Base-by-base conservation (phyloP, 2,113 vertebrate genomes). In the Notothenia rossii region DNA sequence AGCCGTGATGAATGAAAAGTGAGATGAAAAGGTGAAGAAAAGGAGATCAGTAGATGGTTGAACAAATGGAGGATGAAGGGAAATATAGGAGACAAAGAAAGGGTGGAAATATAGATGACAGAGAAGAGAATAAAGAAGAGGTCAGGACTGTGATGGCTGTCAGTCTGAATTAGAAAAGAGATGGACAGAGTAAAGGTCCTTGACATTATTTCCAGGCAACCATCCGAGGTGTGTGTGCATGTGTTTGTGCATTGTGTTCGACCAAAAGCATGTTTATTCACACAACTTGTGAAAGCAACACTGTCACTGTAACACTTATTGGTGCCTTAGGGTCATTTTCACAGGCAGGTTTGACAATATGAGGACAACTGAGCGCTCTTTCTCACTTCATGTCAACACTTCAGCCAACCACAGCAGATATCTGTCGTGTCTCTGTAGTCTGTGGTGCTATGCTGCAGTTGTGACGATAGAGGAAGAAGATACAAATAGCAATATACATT, bases 281-380 rank as follows among this genome's bases (percentile, higher is more conserved):
- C 69, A 61, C 12, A 2, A 10, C 40, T 77, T 84, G 75, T 56
- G 50, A 82, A 74, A 88, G 36, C 51, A 50, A 36, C 48, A 55
- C 74, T 50, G 22, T 1, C 1, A 15, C 43, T 68, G 5, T 53
- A 59, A 62, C 75, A 69, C 14, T 45, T 65, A 5, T 10, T 36
- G 0, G 29, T 51, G 72, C 55, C 70, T 22, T 43, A 4, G 29
- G 74, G 62, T 77, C 72, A 56, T 80, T 73, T 84, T 80, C 58
- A 75, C 66, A 72, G 66, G 60, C 25, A 56, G 8, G 17, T 59
- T 76, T 71, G 18, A 33, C 33, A 66, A 5, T 43, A 12, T 72
- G 20, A 82, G 40, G 54, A 63, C 45, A 36, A 36, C 0, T 0
- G 4, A 55, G 17, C 15, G 25, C 29, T 51, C 45, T 71, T 29